These are phyloP conservation scores for Typhlomys cinereus DNA, from an alignment of 2,113 vertebrate species.

Conservation along the genomic window DNA sequence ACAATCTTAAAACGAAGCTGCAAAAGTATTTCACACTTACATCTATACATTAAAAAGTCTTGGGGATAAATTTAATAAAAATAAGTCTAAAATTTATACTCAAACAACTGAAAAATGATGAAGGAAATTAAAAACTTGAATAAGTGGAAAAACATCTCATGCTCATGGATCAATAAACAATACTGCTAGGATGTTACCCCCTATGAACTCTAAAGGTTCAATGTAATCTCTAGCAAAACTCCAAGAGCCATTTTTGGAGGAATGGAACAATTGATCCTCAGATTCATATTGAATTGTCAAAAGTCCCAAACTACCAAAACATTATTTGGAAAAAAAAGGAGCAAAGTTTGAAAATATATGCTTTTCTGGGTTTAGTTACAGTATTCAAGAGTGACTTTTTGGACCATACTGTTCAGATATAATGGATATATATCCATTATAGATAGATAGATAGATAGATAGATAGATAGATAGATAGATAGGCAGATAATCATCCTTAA, in stretches of 20 bases:
- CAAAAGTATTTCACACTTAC: neutral
- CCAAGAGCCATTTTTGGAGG: neutral
- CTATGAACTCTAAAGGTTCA: neutral
- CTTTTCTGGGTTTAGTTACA: neutral
- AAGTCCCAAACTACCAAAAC: neutral
- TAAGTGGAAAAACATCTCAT: neutral
- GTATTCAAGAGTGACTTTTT: neutral
- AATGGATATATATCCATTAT: neutral
- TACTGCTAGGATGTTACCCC: neutral
- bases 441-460: no score
- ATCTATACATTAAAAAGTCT: constrained; percentile 21
- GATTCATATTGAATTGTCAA: neutral
- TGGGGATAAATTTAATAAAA: constrained; percentile 35
- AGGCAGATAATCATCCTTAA: no score
- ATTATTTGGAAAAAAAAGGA: neutral
- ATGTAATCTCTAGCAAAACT: neutral
- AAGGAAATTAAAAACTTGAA: neutral
- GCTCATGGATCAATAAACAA: neutral
- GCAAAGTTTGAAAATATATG: neutral
- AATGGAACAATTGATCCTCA: neutral
- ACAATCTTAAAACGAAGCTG: constrained; percentile 37
- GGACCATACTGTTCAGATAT: neutral
- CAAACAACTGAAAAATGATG: neutral
- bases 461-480: no score
- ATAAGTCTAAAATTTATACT: neutral